Conservation (phyloP, 2,888 invertebrate species). For the Leptinotarsa haldemani region DNA sequence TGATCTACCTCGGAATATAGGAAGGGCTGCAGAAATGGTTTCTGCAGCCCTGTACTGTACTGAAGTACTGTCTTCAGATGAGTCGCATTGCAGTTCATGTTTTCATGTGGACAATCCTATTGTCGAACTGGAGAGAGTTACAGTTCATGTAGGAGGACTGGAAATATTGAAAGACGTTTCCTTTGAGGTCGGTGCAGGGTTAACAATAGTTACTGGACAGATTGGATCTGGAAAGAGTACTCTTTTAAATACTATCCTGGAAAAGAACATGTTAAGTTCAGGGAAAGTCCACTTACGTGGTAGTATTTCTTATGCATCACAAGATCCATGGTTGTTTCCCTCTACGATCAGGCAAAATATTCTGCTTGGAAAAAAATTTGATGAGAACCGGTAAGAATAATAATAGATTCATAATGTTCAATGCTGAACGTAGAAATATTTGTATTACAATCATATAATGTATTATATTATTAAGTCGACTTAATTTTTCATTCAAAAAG, state of each 20-base stretch:
- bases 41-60: conserved; percentile 47
- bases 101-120: too few relatives aligned
- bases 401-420: too few relatives aligned
- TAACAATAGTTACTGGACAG: conserved; percentile 72
- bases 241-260: conserved; percentile 55
- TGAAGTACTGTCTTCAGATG: conserved; percentile 35
- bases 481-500: too few relatives aligned
- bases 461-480: too few relatives aligned
- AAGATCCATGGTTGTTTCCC: conserved; percentile 60
- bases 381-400: conserved; percentile 49
- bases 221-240: conserved; percentile 64
- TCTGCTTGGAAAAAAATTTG: conserved; percentile 60
- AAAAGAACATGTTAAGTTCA: conserved; percentile 48
- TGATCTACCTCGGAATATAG: conserved; percentile 82
- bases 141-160: conserved; percentile 51
- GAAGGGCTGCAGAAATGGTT: conserved; percentile 50
- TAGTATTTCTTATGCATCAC: conserved; percentile 56
- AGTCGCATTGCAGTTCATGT: too few relatives aligned
- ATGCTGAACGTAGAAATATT: too few relatives aligned
- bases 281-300: conserved; percentile 49
- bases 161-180: conserved; percentile 64
- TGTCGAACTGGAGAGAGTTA: conserved; percentile 33
- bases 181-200: conserved; percentile 62
- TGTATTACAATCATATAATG: too few relatives aligned
- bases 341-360: conserved; percentile 59